A percentile compares a stretch with the other conserved stretches of the same genome.
Conservation (phyloP, 2,888 invertebrate species). For the Diaprepes abbreviatus region DNA sequence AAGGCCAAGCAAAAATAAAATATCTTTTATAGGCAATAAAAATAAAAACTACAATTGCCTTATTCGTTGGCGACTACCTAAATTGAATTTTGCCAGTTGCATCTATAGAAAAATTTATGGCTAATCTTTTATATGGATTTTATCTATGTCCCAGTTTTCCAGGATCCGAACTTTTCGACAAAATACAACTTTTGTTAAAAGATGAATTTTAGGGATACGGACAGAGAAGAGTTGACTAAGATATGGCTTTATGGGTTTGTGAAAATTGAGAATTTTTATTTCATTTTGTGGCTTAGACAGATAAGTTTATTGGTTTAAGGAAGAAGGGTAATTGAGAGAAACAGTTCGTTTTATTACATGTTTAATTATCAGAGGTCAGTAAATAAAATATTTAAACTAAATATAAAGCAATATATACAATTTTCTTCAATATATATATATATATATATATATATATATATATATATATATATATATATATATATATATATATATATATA, state of each 20-base stretch:
- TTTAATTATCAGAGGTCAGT: no score
- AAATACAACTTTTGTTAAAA: slow-evolving; percentile 19
- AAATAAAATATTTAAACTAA: no score
- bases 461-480: no score
- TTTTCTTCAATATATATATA: no score
- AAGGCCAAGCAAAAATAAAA: background rate
- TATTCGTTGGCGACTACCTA: background rate
- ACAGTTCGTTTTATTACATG: no score
- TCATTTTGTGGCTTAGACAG: slow-evolving; percentile 1
- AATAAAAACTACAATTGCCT: background rate
- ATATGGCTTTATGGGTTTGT: background rate
- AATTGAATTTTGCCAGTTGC: slow-evolving; percentile 6
- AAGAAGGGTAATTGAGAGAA: no score
- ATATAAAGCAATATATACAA: no score
- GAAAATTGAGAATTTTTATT: background rate
- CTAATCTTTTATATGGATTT: slow-evolving; percentile 39
- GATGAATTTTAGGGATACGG: background rate
- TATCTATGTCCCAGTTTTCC: slow-evolving; percentile 5
- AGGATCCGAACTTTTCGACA: slow-evolving; percentile 19
- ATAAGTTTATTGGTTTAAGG: background rate
- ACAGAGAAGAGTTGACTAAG: slow-evolving; percentile 4
- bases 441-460: no score
- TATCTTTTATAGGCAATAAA: background rate
- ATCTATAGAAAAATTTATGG: slow-evolving; percentile 19
- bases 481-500: no score